phyloP scores from a whole-genome alignment of 2,797 vertebrate species.

The Pachyuromys duprasi region DNA sequence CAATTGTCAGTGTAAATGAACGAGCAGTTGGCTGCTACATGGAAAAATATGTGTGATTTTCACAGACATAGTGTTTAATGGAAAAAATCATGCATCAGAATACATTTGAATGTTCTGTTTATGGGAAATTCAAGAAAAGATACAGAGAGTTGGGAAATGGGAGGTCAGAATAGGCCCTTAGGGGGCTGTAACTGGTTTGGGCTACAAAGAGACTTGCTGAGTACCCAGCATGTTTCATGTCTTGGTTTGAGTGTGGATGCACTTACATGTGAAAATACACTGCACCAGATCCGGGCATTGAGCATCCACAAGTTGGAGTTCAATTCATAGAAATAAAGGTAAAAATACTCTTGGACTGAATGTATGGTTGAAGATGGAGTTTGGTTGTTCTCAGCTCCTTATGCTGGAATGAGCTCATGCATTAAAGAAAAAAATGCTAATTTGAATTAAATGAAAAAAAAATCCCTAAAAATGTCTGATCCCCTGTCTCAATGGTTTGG shows the following conservation, averaged over 20 bases:
- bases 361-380: neutral
- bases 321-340: neutral
- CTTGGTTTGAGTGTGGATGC: neutral
- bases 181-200: neutral
- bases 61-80: neutral
- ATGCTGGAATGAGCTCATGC: neutral
- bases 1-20: constrained; percentile 50
- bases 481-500: neutral
- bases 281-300: neutral
- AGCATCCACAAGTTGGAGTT: neutral
- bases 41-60: constrained; percentile 5
- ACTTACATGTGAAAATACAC: neutral
- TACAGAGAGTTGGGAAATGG: neutral
- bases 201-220: neutral
- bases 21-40: neutral
- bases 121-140: constrained; percentile 21
- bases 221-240: neutral
- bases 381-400: neutral
- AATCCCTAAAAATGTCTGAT: neutral
- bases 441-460: constrained; percentile 5
- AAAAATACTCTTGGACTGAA: neutral
- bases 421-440: constrained; percentile 17
- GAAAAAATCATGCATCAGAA: neutral
- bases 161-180: neutral
- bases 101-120: constrained; percentile 16